A percentile compares a stretch with the other conserved stretches of the same genome.
These are phyloP conservation scores for Colossoma macropomum DNA, from an alignment of 2,113 vertebrate genomes.

Conservation along the genomic window DNA sequence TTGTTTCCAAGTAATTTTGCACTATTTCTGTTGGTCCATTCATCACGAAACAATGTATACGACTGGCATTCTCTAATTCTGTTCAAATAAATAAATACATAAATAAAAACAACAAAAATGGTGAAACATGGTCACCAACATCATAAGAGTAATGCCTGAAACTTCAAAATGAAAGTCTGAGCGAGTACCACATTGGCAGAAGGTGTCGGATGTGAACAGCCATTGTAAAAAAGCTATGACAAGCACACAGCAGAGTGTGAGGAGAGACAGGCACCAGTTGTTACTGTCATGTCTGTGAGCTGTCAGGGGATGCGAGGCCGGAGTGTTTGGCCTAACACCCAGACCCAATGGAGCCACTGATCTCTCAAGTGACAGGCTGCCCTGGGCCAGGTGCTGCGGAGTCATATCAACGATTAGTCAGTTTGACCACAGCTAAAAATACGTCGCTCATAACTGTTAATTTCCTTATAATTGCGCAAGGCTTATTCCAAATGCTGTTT, in stretches of 20 bases:
- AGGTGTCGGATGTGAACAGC: slow-evolving; percentile 15
- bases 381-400: slow-evolving; percentile 47
- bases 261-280: slow-evolving; percentile 71
- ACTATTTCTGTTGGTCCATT: background rate
- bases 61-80: too few species aligned
- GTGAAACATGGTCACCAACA: too few species aligned
- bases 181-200: background rate
- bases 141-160: background rate
- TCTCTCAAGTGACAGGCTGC: slow-evolving; percentile 53
- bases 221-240: slow-evolving; percentile 37
- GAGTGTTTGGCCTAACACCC: slow-evolving; percentile 51
- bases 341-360: slow-evolving; percentile 46
- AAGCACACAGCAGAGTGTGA: slow-evolving; percentile 48
- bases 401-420: slow-evolving; percentile 33
- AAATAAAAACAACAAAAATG: too few species aligned
- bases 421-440: slow-evolving; percentile 46
- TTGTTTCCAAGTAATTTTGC: background rate
- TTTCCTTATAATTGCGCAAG: background rate
- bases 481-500: background rate
- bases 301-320: slow-evolving; percentile 46
- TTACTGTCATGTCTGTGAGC: slow-evolving; percentile 69
- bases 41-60: background rate
- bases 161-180: background rate
- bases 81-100: too few species aligned
- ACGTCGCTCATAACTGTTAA: background rate